A percentile compares a stretch with the other conserved stretches of the same genome.
Evolutionary conservation across 2,888 invertebrate species (phyloP).

Genomic region (Dicyrtoma fusca): DNA sequence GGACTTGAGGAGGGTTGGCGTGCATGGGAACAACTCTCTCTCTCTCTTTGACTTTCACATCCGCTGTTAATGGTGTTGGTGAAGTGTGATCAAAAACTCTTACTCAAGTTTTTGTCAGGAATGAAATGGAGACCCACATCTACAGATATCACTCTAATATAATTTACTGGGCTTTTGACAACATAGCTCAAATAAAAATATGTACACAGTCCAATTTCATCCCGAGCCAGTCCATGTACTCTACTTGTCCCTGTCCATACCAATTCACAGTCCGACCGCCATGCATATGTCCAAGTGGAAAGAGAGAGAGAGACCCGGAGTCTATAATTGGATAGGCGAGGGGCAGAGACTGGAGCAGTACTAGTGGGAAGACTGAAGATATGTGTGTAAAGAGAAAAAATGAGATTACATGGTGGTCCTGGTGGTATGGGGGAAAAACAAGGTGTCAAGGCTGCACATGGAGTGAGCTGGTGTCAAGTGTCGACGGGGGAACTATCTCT

Average conservation of each 20-base stretch:
- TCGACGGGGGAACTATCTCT: conserved; percentile 24
- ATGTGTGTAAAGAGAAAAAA: background rate
- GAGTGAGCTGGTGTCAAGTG: conserved; percentile 9
- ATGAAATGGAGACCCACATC: too few species aligned
- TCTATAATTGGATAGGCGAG: background rate
- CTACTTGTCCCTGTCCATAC: background rate
- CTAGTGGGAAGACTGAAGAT: background rate
- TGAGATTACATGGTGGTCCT: background rate
- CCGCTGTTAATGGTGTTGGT: too few species aligned
- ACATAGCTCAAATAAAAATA: too few species aligned
- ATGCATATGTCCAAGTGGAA: background rate
- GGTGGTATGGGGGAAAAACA: background rate
- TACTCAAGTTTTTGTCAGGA: too few species aligned
- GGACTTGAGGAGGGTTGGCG: too few species aligned
- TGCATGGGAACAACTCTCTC: too few species aligned
- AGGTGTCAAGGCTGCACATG: conserved; percentile 23
- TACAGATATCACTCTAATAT: too few species aligned
- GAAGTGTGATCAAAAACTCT: too few species aligned
- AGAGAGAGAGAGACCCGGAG: background rate
- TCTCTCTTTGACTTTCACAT: too few species aligned
- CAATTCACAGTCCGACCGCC: background rate
- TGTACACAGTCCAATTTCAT: background rate
- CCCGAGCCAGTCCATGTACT: background rate
- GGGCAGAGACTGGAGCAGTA: too few species aligned
- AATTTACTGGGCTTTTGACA: too few species aligned